Base-by-base conservation (phyloP, 2,113 vertebrate genomes). In the Ptilonorhynchus violaceus region DNA sequence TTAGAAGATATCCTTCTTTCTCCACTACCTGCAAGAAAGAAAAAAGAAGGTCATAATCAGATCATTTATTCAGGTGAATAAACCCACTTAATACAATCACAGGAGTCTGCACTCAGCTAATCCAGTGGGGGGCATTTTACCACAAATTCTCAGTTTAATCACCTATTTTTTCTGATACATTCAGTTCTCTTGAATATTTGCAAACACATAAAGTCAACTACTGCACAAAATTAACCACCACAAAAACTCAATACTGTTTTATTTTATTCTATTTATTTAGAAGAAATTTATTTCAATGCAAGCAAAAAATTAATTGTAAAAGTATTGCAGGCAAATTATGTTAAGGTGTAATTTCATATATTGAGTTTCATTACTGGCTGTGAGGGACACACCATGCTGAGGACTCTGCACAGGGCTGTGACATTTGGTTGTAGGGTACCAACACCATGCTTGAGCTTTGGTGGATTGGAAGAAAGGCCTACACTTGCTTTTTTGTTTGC, bases 1-100 rank as follows among this genome's bases (percentile, higher is more conserved):
- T 99, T 73, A 99, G 98, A 95, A 99, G 97, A 93, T 98, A 98
- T 59, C 99, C 99, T 96, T 99, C 98, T 98, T 99, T 99, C 84
- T 98, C 91, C 78, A 98, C 97, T 96, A 97, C 98, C 99, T 99
- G 97, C 27, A 98, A 96, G 82, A 84, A 92, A 94, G 49, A 49
- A 80, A 41, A 42, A 24, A 21, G 14, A 33, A 49, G 4, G 17
- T 97, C 76, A 95, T 64, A 94, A 72, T 25, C 20, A 14, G 72
- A 66, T 80, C 56, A 89, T 85, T 96, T 93, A 87, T 95, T 78
- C 55, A 66, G 60, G 56, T 67, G 17, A 91, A 91, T 60, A 37
- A 96, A 95, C 69, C n/a, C n/a, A 46, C 28, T 70, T 88, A 49
- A 18, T 33, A 24, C 12, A 25, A 3, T 4, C 11, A 6, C 6